Base-by-base conservation (phyloP, 2,888 invertebrate species). In the Homarus gammarus region DNA sequence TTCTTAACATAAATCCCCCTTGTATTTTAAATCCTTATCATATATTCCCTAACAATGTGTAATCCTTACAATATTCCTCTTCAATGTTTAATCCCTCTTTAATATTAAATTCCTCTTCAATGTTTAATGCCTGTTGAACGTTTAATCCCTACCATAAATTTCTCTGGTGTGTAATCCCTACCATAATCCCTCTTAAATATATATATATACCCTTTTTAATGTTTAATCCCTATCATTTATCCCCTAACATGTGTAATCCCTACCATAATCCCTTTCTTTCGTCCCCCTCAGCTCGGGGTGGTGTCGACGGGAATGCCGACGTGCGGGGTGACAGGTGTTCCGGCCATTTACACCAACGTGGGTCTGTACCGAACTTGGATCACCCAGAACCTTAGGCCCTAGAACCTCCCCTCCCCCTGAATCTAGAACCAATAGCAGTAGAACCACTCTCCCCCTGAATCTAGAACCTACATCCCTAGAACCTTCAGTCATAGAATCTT, bases 321-420 rank as follows among this genome's bases (percentile, higher is more conserved):
- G 18, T 90, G 90, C 31, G 90, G 90, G 8, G 90, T 87, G 73
- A 72, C 68, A 31, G 86, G 85, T n/a, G 84, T 84, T 27, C 90
- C 90, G 1, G 90, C 90, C 31, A 91, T 92, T 12, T 92, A 92
- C 88, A 91, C 92, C 51, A 90, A 90, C n/a, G 90, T 91, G 27
- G 68, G 83, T 1, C 72, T 88, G 70, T 92, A 90, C 89, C 78
- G 87, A 49, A 36, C 5, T 40, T 92, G 92, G 92, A 92, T 92
- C 18, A 33, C 85, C 8, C 44, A 84, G 64, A 82, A 92, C 44
- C 72, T 90, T 0, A 49, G 44, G 56, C 78, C 90, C 56, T 90
- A 87, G 38, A 15, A 38, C 8, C 2, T 1, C 2, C 15, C 49
- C 10, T 49, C 0, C 40, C 12, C 82, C 12, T 27, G 15, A 40